Evolutionary conservation across 2,888 invertebrate species (phyloP), one percentile per base, ranked within the genome.

Genomic region (Ramazzottius varieornatus): DNA sequence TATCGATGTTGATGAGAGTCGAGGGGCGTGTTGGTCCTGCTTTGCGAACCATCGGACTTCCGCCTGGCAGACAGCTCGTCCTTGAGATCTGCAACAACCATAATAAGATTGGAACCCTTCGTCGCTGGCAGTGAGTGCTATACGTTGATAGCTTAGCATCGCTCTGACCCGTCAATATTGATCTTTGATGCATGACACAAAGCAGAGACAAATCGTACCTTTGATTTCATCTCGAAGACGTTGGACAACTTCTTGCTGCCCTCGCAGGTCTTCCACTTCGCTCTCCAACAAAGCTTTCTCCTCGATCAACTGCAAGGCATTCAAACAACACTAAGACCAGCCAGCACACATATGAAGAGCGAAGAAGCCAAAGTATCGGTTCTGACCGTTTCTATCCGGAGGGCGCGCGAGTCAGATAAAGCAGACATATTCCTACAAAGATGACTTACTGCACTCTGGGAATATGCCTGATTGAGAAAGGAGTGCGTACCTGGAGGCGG

Each of bases 271-370:
- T 54, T 54, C 54, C 16, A 54, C 16, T 29, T 54, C 54, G 29
- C 24, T 54, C 54, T 54, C 54, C 54, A 54, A 24, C 54, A 54
- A 24, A 4, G 54, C 54, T 29, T 54, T 54, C 54, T 54, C 54
- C 54, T 54, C 54, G 54, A 54, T 54, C n/a, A 54, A 24, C 54
- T 54, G 54, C 24, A 16, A 54, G 29, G 8, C 4, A 13, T 13
- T 13, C 13, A 40, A 40, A 40, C 40, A 40, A 40, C 40, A 40
- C 20, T 40, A 8, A 40, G 40, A 8, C 8, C n/a, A n/a, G n/a
- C n/a, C n/a, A n/a, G n/a, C n/a, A n/a, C n/a, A n/a, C n/a, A n/a
- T n/a, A n/a, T n/a, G n/a, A n/a, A n/a, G n/a, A n/a, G n/a, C n/a
- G n/a, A n/a, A n/a, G n/a, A n/a, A n/a, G n/a, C n/a, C n/a, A n/a